A percentile compares a stretch with the other conserved stretches of the same genome.
phyloP scores from a whole-genome alignment of 2,797 vertebrate species.

The Anomalospiza imberbis region DNA sequence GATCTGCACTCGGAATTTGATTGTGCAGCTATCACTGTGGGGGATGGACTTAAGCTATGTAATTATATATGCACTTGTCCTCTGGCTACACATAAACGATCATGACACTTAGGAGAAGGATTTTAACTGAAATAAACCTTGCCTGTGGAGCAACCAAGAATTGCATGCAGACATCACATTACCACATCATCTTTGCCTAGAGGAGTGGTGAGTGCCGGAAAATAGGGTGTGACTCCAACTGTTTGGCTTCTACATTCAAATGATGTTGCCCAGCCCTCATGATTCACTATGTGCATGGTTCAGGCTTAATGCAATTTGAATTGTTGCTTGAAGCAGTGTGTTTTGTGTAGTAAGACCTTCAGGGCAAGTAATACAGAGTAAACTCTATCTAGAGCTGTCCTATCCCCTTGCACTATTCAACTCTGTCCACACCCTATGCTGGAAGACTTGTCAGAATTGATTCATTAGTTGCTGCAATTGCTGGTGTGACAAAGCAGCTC shows the following conservation, averaged over 20 bases:
- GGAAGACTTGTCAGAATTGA: not conserved
- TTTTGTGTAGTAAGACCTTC: conserved; percentile 51
- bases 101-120: not conserved
- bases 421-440: not conserved
- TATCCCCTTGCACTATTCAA: not conserved
- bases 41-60: not conserved
- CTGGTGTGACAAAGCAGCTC: not conserved
- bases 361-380: conserved; percentile 30
- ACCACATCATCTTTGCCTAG: not conserved
- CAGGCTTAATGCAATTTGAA: conserved; percentile 32
- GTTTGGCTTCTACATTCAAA: conserved; percentile 32
- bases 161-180: not conserved
- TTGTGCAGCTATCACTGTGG: not conserved
- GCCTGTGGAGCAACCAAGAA: not conserved
- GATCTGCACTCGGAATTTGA: not conserved
- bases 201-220: not conserved
- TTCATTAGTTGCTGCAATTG: not conserved
- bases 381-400: not conserved
- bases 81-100: not conserved
- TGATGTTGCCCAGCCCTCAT: not conserved
- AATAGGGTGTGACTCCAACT: not conserved
- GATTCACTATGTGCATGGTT: conserved; percentile 21
- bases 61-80: not conserved
- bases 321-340: conserved; percentile 30
- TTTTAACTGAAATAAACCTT: not conserved